Evolutionary conservation across 2,888 invertebrate species (phyloP).

Genomic region (Brachypalpus laphriformis): DNA sequence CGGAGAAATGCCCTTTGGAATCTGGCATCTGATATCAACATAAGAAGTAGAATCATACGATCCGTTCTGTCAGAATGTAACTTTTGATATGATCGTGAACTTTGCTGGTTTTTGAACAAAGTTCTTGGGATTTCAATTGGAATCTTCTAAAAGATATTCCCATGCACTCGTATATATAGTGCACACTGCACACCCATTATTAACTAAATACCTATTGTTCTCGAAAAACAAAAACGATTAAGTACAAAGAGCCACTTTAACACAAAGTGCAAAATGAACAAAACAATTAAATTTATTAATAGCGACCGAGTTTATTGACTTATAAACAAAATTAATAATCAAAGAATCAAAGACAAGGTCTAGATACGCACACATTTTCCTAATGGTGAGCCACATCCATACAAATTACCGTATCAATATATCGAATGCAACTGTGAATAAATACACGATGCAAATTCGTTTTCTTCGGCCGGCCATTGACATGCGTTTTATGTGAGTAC

Average conservation of each 20-base stretch:
- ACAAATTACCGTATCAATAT: neutral
- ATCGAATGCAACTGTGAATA: neutral
- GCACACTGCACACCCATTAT: too few species aligned
- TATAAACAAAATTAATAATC: too few species aligned
- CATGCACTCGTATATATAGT: too few species aligned
- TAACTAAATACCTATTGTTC: neutral
- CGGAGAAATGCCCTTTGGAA: too few species aligned
- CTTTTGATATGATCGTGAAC: too few species aligned
- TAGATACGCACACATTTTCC: neutral
- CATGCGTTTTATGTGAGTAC: neutral
- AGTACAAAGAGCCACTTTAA: neutral
- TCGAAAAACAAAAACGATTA: too few species aligned
- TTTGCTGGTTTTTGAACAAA: too few species aligned
- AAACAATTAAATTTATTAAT: neutral
- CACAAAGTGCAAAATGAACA: neutral
- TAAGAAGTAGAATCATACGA: neutral
- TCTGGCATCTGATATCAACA: too few species aligned
- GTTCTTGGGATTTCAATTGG: too few species aligned
- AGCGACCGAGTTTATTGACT: neutral
- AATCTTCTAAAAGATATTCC: too few species aligned
- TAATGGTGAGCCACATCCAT: neutral
- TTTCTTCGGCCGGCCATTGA: neutral
- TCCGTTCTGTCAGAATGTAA: neutral
- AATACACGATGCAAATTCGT: neutral
- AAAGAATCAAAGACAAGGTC: neutral